Evolutionary conservation across 2,113 vertebrate species (phyloP).

Genomic region (Glareola pratincola): DNA sequence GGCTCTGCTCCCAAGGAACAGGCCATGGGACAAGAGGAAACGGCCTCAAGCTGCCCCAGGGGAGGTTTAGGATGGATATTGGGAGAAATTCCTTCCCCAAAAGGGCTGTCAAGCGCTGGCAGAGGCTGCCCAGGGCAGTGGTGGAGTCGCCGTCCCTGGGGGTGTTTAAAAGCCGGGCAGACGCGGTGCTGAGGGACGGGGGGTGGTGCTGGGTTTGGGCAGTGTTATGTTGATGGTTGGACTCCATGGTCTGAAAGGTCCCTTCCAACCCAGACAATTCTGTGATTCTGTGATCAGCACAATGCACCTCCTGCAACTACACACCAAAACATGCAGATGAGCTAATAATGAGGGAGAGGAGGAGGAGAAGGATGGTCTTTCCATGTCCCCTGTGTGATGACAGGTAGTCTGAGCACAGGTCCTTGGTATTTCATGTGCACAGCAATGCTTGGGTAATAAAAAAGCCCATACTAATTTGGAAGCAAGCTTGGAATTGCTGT

Average conservation of each 20-base stretch:
- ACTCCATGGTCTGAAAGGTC: background rate
- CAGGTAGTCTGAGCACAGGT: background rate
- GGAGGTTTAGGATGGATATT: no score
- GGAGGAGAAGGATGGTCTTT: background rate
- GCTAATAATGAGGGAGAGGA: background rate
- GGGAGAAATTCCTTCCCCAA: no score
- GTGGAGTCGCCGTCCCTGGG: no score
- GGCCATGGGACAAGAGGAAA: no score
- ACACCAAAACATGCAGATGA: accelerated
- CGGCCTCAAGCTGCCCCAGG: no score
- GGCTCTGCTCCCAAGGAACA: no score
- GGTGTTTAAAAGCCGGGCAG: background rate
- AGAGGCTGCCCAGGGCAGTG: no score
- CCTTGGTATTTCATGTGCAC: background rate
- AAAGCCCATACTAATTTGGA: background rate
- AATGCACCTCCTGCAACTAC: background rate
- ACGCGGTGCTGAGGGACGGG: background rate
- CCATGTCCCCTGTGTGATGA: background rate
- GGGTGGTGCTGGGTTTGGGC: background rate
- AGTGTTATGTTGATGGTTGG: background rate
- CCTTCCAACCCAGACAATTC: background rate
- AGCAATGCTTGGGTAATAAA: background rate
- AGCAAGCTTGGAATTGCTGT: background rate
- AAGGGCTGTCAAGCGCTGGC: no score
- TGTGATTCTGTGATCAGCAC: background rate